Percentiles rank a stretch among this genome's conserved stretches.
These are phyloP conservation scores for Hyposmocoma kahamanoa DNA, from an alignment of 1,140 invertebrate species.

Conservation along the genomic window DNA sequence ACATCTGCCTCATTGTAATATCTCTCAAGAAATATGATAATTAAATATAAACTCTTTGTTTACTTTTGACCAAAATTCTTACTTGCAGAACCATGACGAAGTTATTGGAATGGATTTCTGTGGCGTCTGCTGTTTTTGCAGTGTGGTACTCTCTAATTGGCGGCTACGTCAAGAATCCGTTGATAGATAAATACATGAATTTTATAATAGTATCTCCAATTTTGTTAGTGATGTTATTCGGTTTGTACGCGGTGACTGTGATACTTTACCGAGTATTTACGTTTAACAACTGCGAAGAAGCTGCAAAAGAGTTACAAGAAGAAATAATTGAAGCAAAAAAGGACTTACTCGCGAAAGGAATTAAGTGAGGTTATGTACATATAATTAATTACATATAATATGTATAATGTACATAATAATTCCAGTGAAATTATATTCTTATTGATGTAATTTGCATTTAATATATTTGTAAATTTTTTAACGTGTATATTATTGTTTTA, in stretches of 20 bases:
- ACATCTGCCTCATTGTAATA: background rate
- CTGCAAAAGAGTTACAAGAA: conserved; percentile 85
- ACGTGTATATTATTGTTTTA: no score
- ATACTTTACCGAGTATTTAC: conserved; percentile 88
- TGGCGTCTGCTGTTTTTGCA: conserved; percentile 75
- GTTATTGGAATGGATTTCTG: conserved; percentile 84
- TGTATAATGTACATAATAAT: no score
- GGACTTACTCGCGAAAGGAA: conserved; percentile 81
- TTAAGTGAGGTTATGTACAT: conserved; percentile 48
- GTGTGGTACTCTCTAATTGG: conserved; percentile 81
- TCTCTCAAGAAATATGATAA: background rate
- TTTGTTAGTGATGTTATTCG: conserved; percentile 80
- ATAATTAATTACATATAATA: no score
- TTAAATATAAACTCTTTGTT: no score
- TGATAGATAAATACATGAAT: conserved; percentile 75
- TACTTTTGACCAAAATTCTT: no score
- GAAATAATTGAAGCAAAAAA: conserved; percentile 84
- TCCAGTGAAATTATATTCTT: no score
- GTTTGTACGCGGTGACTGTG: conserved; percentile 80
- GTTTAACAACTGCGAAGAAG: conserved; percentile 90
- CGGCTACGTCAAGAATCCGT: conserved; percentile 74
- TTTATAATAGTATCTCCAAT: conserved; percentile 80
- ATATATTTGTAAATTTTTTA: no score
- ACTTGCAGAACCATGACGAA: conserved; percentile 85
- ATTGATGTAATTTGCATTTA: no score